Conservation (phyloP, 1,140 invertebrate genomes). For the Caerostris darwini region DNA sequence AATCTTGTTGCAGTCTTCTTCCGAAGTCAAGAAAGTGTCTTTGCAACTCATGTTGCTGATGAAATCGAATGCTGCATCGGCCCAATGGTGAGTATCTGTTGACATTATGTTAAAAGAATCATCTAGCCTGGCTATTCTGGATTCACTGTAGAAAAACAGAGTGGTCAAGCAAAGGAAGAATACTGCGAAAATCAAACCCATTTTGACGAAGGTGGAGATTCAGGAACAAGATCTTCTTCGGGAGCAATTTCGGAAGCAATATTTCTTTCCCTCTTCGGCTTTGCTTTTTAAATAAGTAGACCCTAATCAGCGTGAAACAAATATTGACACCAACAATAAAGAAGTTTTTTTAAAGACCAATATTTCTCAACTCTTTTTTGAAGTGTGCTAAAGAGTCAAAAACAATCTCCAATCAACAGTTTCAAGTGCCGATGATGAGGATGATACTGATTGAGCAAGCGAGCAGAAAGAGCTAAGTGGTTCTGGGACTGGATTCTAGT, state of each 20-base stretch:
- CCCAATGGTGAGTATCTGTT: slow-evolving; percentile 4
- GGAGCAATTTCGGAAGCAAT: not conserved
- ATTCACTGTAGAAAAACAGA: not conserved
- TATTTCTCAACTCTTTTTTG: not conserved
- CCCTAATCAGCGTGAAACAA: not conserved
- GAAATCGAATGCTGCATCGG: slow-evolving; percentile 47
- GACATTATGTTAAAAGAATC: not conserved
- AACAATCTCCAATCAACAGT: not conserved
- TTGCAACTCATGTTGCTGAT: slow-evolving; percentile 57
- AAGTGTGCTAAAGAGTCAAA: not conserved
- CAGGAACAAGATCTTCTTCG: not conserved
- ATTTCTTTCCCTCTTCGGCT: not conserved
- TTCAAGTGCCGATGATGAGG: not conserved
- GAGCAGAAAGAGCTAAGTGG: not conserved
- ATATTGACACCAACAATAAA: not conserved
- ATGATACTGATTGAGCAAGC: not conserved
- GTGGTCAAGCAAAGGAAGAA: not conserved
- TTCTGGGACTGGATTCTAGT: not conserved
- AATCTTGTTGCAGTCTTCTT: slow-evolving; percentile 62
- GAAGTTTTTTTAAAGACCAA: not conserved
- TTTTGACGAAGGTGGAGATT: not conserved
- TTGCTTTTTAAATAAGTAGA: not conserved
- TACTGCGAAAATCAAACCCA: not conserved
- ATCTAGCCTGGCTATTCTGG: not conserved
- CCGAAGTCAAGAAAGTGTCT: slow-evolving; percentile 51